Conservation (phyloP, 2,888 invertebrate genomes). For the Acrobasis consociella region DNA sequence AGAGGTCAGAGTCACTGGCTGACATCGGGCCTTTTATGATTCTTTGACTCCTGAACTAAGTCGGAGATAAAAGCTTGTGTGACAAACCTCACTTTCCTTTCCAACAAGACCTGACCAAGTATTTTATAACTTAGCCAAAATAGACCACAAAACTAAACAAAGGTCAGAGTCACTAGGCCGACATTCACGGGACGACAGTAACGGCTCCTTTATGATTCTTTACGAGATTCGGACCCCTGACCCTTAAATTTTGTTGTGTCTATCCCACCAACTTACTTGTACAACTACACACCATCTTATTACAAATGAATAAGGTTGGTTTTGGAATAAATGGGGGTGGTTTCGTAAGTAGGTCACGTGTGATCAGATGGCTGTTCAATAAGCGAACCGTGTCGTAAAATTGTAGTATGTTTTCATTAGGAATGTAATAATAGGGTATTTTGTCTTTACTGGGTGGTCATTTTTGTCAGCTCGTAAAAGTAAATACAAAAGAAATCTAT, state of each 20-base stretch:
- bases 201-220: conserved; percentile 43
- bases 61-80: no score
- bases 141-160: conserved; percentile 10
- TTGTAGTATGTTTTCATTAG: conserved; percentile 24
- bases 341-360: conserved; percentile 12
- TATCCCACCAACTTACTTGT: conserved; percentile 12
- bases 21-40: conserved; percentile 37
- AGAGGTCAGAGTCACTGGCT: conserved; percentile 19
- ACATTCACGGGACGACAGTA: conserved; percentile 32
- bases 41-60: conserved; percentile 31
- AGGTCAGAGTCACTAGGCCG: conserved; percentile 22
- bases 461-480: not conserved
- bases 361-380: conserved; percentile 19
- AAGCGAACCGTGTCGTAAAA: conserved; percentile 20
- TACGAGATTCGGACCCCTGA: conserved; percentile 40
- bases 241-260: conserved; percentile 25
- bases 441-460: conserved; percentile 5
- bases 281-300: not conserved
- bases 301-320: conserved; percentile 3
- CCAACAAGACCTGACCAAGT: not conserved
- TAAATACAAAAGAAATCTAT: not conserved
- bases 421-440: conserved; percentile 13
- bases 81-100: no score
- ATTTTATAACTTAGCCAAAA: no score
- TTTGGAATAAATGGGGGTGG: not conserved